A percentile compares a stretch with the other conserved stretches of the same genome.
Conservation (phyloP, 2,113 vertebrate genomes). For the Ceyx cyanopectus region DNA sequence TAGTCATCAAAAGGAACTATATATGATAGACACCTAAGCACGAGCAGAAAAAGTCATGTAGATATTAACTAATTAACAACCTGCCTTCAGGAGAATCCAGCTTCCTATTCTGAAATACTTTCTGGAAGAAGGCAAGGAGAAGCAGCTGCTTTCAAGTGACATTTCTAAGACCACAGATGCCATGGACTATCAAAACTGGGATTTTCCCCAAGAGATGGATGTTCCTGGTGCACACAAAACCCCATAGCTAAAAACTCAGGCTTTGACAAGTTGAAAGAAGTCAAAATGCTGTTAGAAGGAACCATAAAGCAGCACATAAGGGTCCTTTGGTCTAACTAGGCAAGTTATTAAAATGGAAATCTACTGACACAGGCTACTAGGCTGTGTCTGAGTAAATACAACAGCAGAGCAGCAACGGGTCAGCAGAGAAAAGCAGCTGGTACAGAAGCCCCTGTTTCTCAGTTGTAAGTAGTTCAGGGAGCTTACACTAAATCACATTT, state of each 20-base stretch:
- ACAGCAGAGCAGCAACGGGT: neutral
- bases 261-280: neutral
- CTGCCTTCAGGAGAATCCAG: neutral
- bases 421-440: neutral
- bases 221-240: neutral
- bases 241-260: neutral
- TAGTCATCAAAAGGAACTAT: neutral
- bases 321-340: neutral
- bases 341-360: neutral
- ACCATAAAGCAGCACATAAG: neutral
- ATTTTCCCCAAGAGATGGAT: neutral
- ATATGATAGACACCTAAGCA: neutral
- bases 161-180: neutral
- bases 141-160: neutral
- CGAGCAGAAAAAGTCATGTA: neutral
- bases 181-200: neutral
- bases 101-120: neutral
- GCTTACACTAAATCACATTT: neutral
- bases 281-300: neutral
- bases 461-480: neutral
- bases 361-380: neutral
- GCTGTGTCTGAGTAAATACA: neutral
- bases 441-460: neutral
- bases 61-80: neutral
- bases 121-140: neutral